Percentiles rank a stretch among this genome's conserved stretches.
Evolutionary conservation across 2,113 vertebrate species (phyloP).

Genomic region (Scopus umbretta): DNA sequence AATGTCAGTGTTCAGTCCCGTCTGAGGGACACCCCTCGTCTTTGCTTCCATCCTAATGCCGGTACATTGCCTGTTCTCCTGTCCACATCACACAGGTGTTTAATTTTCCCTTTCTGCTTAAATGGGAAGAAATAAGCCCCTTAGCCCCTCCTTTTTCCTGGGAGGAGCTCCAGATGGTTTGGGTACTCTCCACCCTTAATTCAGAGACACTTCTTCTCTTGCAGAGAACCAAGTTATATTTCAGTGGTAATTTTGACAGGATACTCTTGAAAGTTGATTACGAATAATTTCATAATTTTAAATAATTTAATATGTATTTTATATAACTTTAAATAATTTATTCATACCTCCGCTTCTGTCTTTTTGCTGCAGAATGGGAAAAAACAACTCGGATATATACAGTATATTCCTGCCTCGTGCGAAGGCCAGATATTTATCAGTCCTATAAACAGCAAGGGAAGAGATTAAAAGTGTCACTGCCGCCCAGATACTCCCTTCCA

Average conservation of each 20-base stretch:
- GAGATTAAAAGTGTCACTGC: not conserved
- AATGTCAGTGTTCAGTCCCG: not conserved
- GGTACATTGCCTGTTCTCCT: not conserved
- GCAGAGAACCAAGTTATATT: not conserved
- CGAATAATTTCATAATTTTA: not conserved
- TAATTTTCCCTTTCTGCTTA: not conserved
- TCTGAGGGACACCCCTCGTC: not conserved
- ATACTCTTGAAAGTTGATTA: not conserved
- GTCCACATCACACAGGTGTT: not conserved
- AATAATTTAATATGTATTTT: not conserved
- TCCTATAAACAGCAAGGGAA: not conserved
- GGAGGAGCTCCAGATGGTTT: not conserved
- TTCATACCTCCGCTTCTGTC: not conserved
- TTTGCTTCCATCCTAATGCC: not conserved
- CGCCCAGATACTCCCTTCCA: not conserved
- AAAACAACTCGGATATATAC: not conserved
- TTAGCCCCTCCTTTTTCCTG: not conserved
- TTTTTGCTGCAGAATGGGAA: not conserved
- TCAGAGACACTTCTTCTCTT: not conserved
- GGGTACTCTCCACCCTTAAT: not conserved
- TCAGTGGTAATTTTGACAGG: not conserved
- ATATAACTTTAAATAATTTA: not conserved
- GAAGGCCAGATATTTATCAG: not conserved
- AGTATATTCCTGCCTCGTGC: not conserved
- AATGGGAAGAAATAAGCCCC: not conserved